These are phyloP conservation scores for Zhengitettix transpicula DNA, from an alignment of 2,888 invertebrate species.

Conservation along the genomic window DNA sequence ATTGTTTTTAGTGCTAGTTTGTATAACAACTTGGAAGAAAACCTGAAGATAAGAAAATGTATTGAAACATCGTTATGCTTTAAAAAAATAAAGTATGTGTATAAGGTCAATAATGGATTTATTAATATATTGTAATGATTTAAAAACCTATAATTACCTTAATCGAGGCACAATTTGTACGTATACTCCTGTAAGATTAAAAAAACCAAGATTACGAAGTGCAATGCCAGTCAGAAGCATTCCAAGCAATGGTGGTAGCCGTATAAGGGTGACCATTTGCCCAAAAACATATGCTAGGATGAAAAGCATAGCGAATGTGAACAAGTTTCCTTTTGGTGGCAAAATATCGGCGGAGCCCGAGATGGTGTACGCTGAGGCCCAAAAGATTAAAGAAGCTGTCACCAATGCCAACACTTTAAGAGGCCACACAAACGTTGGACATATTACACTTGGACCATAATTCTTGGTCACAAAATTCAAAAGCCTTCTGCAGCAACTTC, in stretches of 20 bases:
- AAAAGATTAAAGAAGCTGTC: conserved; percentile 3
- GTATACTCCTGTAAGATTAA: conserved; percentile 28
- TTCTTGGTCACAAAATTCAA: no score
- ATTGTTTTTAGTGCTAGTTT: no score
- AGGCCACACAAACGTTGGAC: conserved; percentile 1
- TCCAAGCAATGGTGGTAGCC: conserved; percentile 39
- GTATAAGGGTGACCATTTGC: conserved; percentile 2
- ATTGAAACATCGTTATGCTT: no score
- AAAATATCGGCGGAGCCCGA: background rate
- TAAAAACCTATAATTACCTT: conserved; percentile 22
- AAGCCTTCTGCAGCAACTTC: no score
- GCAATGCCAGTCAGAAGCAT: conserved; percentile 43
- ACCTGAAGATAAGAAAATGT: background rate
- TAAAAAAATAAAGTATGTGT: background rate
- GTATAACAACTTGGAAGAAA: background rate
- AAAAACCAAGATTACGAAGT: conserved; percentile 30
- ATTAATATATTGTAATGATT: background rate
- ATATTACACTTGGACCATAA: conserved; percentile 2
- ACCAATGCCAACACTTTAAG: conserved; percentile 1
- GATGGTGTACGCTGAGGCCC: conserved; percentile 7
- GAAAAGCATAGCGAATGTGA: conserved; percentile 4
- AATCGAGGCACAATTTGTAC: conserved; percentile 29
- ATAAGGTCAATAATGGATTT: no score
- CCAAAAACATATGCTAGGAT: conserved; percentile 9
- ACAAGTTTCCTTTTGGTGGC: conserved; percentile 5